Evolutionary conservation across 2,888 invertebrate genomes (phyloP), one percentile per base, ranked within the genome.

Genomic region (Acanthosepion pharaonis): DNA sequence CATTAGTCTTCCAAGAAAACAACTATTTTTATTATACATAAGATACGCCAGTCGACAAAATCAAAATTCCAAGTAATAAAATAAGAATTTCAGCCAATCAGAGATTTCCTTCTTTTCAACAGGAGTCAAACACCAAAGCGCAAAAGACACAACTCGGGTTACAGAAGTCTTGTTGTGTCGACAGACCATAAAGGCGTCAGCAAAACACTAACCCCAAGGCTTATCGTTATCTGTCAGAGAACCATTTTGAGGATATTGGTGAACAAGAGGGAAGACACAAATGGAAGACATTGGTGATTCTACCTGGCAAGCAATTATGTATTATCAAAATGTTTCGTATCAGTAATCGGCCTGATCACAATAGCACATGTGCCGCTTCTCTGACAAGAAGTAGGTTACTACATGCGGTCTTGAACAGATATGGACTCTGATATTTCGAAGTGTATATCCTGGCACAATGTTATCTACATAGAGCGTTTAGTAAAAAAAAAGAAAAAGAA

Each of bases 121-220:
- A 5, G n/a, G 15, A n/a, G 78, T 5, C 23, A 23, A 59, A 59
- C 18, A 5, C 59, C 20, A 23, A 59, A 20, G 0, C 5, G 4
- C 2, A n/a, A 78, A 78, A 78, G 78, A 78, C 78, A 33, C 78
- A 78, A 78, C 15, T n/a, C 78, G 18, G 78, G 15, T 78, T 78
- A 78, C 15, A n/a, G 15, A 78, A 78, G 15, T 78, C 78, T 78
- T 78, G n/a, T 78, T 78, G 78, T 33, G 78, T 33, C 78, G n/a
- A 33, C 78, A 78, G 78, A 78, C 78, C 78, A 78, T 78, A 78
- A 78, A 78, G 78, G 78, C 78, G 78, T 78, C 78, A 78, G 78
- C n/a, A 78, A 18, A 78, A 78, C 78, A 78, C 78, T 15, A 78
- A 78, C 78, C 15, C n/a, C n/a, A n/a, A 15, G n/a, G n/a, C 78